These are phyloP conservation scores for Moxostoma hubbsi DNA, from an alignment of 2,797 vertebrate genomes.

Conservation along the genomic window DNA sequence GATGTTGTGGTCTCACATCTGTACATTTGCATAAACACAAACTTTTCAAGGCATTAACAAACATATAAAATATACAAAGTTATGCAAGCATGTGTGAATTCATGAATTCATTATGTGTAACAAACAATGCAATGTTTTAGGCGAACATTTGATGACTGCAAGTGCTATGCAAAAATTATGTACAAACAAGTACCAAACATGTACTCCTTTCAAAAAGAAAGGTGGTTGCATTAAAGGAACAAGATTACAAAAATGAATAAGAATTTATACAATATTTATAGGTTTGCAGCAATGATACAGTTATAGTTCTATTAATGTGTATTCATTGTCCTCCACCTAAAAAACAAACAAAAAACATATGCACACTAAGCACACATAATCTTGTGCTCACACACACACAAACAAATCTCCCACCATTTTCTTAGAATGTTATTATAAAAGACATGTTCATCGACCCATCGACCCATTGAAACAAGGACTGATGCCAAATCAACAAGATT, in stretches of 20 bases:
- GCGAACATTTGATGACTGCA: slow-evolving; percentile 84
- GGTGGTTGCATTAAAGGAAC: slow-evolving; percentile 95
- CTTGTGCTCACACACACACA: slow-evolving; percentile 61
- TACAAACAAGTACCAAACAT: slow-evolving; percentile 88
- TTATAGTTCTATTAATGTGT: slow-evolving; percentile 72
- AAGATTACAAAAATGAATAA: slow-evolving; percentile 87
- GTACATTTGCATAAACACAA: slow-evolving; percentile 93
- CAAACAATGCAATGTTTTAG: slow-evolving; percentile 82
- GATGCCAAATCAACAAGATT: slow-evolving; percentile 55
- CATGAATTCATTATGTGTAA: slow-evolving; percentile 87
- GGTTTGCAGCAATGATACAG: slow-evolving; percentile 78
- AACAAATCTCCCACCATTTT: slow-evolving; percentile 47
- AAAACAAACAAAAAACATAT: slow-evolving; percentile 51
- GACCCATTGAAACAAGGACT: slow-evolving; percentile 46
- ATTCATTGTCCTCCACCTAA: slow-evolving; percentile 67
- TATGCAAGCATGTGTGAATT: slow-evolving; percentile 85
- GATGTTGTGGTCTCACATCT: slow-evolving; percentile 97
- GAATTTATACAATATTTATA: slow-evolving; percentile 87
- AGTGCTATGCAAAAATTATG: slow-evolving; percentile 87
- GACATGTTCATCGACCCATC: slow-evolving; percentile 51
- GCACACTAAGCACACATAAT: slow-evolving; percentile 49
- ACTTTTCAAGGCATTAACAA: slow-evolving; percentile 86
- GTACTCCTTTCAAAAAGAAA: slow-evolving; percentile 94
- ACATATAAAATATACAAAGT: slow-evolving; percentile 92
- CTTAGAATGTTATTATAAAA: slow-evolving; percentile 59